These are phyloP conservation scores for Smutsia gigantea DNA, from an alignment of 2,797 vertebrate genomes.

Conservation along the genomic window DNA sequence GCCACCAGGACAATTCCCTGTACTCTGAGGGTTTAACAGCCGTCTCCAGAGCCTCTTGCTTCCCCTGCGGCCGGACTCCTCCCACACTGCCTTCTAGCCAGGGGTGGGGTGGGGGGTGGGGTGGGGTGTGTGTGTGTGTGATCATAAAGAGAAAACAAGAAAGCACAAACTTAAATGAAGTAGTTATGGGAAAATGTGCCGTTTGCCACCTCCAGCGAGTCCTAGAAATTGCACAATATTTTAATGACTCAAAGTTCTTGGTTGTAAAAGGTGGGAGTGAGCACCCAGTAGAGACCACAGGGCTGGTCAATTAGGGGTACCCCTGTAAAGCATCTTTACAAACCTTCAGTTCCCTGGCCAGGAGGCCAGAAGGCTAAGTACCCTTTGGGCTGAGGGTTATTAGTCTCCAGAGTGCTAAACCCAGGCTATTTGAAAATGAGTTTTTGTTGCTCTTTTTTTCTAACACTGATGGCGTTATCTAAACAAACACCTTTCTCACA, in stretches of 20 bases:
- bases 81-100: background rate
- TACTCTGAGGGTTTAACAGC: background rate
- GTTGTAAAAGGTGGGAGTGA: background rate
- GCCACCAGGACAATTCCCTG: background rate
- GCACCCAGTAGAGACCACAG: too few relatives aligned
- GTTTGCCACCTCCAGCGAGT: background rate
- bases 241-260: background rate
- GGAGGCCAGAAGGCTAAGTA: background rate
- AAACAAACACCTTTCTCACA: background rate
- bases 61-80: background rate
- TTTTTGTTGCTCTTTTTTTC: background rate
- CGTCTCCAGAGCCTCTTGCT: background rate
- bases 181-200: background rate
- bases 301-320: background rate
- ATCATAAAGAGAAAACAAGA: background rate
- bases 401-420: background rate
- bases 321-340: background rate
- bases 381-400: rapidly evolving
- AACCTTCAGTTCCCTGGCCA: background rate
- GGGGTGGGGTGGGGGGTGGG: too few relatives aligned
- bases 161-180: background rate
- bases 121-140: background rate
- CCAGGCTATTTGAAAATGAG: background rate
- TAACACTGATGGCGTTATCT: too few relatives aligned
- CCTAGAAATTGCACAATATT: background rate